Percentiles rank a stretch among this genome's conserved stretches.
Evolutionary conservation across 1,140 invertebrate genomes (phyloP).

Genomic region (Drosophila triauraria): DNA sequence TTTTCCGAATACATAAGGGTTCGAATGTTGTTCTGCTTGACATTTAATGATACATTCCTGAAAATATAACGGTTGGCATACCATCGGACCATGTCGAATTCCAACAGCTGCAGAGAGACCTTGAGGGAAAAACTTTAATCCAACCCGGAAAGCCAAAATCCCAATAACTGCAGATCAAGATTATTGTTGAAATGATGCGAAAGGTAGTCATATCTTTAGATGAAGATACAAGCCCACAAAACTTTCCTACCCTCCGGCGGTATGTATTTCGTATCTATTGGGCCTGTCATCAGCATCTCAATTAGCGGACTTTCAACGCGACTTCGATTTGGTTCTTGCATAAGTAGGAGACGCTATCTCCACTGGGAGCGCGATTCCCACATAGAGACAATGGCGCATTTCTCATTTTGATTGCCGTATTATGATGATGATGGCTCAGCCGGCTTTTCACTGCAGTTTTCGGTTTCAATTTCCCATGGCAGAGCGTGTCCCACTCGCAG

Average conservation of each 20-base stretch:
- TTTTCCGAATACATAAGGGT: not conserved
- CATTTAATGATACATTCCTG: conserved; percentile 2
- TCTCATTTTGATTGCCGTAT: conserved; percentile 55
- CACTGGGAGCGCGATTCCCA: conserved; percentile 31
- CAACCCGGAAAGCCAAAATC: not conserved
- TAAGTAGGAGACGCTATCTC: conserved; percentile 28
- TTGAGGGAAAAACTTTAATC: not conserved
- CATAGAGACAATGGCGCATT: conserved; percentile 58
- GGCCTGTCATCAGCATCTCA: conserved; percentile 11
- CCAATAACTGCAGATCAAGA: not conserved
- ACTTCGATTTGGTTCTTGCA: conserved; percentile 30
- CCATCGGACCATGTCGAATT: too few species aligned
- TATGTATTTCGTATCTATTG: not conserved
- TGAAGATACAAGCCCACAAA: not conserved
- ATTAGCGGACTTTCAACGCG: conserved; percentile 14
- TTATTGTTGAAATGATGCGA: not conserved
- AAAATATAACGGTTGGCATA: too few species aligned
- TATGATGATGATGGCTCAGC: conserved; percentile 40
- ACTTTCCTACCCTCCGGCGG: conserved; percentile 6
- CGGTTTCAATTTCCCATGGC: conserved; percentile 69
- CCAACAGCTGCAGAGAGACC: not conserved
- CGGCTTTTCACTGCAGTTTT: conserved; percentile 51
- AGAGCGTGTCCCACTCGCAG: conserved; percentile 41
- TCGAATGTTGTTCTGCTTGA: conserved; percentile 17
- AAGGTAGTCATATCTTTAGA: not conserved